Evolutionary conservation across 2,888 invertebrate species (phyloP).

Genomic region (Uropetala carovei): DNA sequence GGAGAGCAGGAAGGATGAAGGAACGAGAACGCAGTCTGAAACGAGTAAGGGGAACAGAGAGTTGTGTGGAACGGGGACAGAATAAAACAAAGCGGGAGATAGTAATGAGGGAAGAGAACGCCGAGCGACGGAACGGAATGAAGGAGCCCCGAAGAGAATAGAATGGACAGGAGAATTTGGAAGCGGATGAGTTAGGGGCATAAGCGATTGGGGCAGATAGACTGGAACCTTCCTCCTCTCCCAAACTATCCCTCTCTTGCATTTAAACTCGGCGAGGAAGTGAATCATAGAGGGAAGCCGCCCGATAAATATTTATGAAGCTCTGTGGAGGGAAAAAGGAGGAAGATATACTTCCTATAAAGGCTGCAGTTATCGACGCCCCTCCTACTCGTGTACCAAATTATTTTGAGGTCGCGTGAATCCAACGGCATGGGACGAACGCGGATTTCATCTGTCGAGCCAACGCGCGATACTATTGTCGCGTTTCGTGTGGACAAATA

Average conservation of each 20-base stretch:
- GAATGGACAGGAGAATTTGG: background rate
- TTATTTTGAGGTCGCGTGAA: too few species aligned
- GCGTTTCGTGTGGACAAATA: too few species aligned
- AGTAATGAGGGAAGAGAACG: too few species aligned
- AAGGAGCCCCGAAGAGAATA: background rate
- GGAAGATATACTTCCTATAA: background rate
- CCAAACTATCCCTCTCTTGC: background rate
- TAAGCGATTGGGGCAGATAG: background rate
- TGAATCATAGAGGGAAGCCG: background rate
- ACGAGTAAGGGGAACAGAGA: background rate
- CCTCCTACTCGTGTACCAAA: background rate
- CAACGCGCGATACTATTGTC: too few species aligned
- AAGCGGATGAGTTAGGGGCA: background rate
- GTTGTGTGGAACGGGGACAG: too few species aligned
- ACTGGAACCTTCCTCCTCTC: background rate
- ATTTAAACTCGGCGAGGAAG: background rate
- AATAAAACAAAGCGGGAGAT: too few species aligned
- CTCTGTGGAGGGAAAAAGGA: background rate
- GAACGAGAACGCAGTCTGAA: background rate
- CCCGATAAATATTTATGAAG: conserved; percentile 11
- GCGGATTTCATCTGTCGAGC: too few species aligned
- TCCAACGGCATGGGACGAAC: too few species aligned
- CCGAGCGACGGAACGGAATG: background rate
- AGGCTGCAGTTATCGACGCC: background rate
- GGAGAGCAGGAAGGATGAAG: background rate